A percentile compares a stretch with the other conserved stretches of the same genome.
Conservation (phyloP, 2,113 vertebrate genomes). For the Rafetus swinhoei region DNA sequence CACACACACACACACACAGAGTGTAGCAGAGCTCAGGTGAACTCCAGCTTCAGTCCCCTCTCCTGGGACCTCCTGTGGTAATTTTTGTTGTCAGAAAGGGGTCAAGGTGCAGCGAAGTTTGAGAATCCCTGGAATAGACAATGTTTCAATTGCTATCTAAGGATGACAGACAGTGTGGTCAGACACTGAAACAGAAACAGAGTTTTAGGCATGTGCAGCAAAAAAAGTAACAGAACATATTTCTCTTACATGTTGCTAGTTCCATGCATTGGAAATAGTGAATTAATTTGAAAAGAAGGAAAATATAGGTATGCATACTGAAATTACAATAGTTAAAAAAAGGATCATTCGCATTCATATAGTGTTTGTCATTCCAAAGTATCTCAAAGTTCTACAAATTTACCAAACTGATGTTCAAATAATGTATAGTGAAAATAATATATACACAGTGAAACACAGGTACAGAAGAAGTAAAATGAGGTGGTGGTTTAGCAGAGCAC, state of each 20-base stretch:
- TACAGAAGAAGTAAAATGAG: neutral
- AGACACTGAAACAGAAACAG: slow-evolving; percentile 17
- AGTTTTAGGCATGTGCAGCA: neutral
- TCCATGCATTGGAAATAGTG: neutral
- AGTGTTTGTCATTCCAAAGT: neutral
- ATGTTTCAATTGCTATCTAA: no score
- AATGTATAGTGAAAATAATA: neutral
- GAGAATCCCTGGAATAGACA: neutral
- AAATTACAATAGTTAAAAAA: neutral
- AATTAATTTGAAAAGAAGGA: slow-evolving; percentile 27
- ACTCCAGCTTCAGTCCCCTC: no score
- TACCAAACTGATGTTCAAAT: neutral
- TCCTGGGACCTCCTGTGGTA: no score
- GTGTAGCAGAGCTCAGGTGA: no score
- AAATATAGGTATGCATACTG: neutral
- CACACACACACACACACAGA: no score
- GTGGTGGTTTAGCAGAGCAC: neutral
- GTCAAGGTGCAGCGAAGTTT: no score
- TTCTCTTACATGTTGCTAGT: neutral
- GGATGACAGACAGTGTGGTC: slow-evolving; percentile 1
- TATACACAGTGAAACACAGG: neutral
- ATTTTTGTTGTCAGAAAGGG: no score
- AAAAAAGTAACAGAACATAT: neutral
- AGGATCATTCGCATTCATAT: neutral
- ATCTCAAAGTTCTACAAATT: neutral